Evolutionary conservation across 2,888 invertebrate genomes (phyloP), one percentile per base, ranked within the genome.

Genomic region (Spisula subtruncata): DNA sequence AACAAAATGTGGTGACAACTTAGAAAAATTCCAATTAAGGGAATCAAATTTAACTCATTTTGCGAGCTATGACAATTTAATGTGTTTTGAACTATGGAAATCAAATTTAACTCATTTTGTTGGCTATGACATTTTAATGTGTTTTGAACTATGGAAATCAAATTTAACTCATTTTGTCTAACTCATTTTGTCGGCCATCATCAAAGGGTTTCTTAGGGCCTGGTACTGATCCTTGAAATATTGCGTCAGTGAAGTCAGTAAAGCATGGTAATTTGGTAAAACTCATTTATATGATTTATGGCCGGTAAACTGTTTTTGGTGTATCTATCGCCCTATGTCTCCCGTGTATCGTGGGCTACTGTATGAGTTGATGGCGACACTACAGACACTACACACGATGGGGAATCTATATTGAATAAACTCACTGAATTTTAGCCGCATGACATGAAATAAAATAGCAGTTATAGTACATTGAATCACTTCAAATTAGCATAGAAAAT

Each of bases 401-500:
- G 29, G 18, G 16, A 18, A 75, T 35, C 32, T 75, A 75, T 75
- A 75, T 75, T 75, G 35, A 35, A 75, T 75, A 2, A 75, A 75
- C 6, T 35, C 18, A 32, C 35, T 75, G 75, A 75, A 75, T 75
- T n/a, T 75, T 32, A 75, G 25, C 81, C 12, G n/a, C 29, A 25
- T 83, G 66, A 71, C 8, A 20, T 46, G 66, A 54, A 85, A 88
- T 90, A 66, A 88, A 90, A 88, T 88, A 79, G 83, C 88, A 41
- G 79, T 86, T 80, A 32, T 32, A 80, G 35, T n/a, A 48, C 83
- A 81, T 86, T 87, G 85, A 89, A 84, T 83, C 83, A 54, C 12
- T 41, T 4, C 25, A 41, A 48, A 90, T 90, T 90, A 86, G 80
- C 90, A 90, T 90, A 90, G 46, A 89, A 88, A 86, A 85, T 87